A percentile compares a stretch with the other conserved stretches of the same genome.
These are phyloP conservation scores for Dromiciops gliroides DNA, from an alignment of 2,113 vertebrate species.

Conservation along the genomic window DNA sequence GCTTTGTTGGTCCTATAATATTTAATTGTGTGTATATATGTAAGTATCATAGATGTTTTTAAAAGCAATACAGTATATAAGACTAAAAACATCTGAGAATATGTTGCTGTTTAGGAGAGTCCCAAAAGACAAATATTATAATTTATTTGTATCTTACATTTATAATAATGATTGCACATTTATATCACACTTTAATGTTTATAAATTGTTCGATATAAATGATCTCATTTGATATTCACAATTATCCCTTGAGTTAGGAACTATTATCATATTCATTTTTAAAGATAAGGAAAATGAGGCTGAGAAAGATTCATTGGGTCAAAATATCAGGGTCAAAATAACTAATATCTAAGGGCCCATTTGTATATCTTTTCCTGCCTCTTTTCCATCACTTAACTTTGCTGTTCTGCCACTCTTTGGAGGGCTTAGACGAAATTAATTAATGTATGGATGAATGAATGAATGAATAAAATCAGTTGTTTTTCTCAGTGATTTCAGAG, in stretches of 20 bases:
- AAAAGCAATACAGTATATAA: neutral
- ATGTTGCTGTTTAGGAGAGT: neutral
- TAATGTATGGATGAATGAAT: too few species aligned
- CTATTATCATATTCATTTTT: neutral
- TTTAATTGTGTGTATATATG: neutral
- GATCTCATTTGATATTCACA: neutral
- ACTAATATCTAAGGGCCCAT: neutral
- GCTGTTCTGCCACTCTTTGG: neutral
- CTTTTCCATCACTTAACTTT: neutral
- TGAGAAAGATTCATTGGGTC: neutral
- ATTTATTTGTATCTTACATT: neutral
- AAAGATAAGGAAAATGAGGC: neutral
- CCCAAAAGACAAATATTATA: neutral
- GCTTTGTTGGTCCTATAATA: conserved; percentile 55
- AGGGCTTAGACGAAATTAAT: too few species aligned
- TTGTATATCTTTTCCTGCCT: neutral
- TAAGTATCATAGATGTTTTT: conserved; percentile 60
- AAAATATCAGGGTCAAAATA: neutral
- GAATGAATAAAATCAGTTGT: neutral
- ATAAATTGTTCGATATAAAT: neutral
- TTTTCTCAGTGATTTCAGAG: neutral
- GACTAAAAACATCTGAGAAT: neutral
- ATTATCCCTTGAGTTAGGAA: neutral
- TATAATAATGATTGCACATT: neutral
- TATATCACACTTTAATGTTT: neutral